Evolutionary conservation across 2,797 vertebrate species (phyloP).

Genomic region (Eulemur rubriventer): DNA sequence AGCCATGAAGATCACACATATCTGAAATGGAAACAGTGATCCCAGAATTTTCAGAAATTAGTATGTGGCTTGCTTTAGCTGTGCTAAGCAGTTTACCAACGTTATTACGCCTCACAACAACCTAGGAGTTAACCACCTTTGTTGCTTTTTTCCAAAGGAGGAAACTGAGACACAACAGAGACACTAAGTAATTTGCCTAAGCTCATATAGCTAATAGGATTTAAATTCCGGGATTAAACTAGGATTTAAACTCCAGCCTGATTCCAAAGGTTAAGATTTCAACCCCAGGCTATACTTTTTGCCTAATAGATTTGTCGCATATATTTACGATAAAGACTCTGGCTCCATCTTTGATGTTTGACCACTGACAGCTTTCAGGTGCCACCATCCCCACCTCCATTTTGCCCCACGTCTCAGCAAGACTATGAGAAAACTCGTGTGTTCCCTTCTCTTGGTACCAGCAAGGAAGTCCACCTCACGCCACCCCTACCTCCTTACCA

Average conservation of each 20-base stretch:
- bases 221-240: neutral
- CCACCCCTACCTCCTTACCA: neutral
- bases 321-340: neutral
- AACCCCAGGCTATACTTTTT: neutral
- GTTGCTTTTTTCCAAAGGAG: neutral
- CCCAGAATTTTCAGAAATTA: neutral
- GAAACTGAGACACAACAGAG: neutral
- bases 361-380: neutral
- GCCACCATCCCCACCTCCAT: neutral
- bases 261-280: neutral
- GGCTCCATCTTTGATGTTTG: neutral
- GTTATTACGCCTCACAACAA: neutral
- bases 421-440: neutral
- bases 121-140: neutral
- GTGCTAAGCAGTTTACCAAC: neutral
- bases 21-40: neutral
- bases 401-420: neutral
- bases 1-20: neutral
- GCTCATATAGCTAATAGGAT: neutral
- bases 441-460: neutral
- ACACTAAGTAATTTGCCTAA: neutral
- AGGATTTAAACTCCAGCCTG: neutral
- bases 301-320: neutral
- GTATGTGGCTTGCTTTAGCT: neutral
- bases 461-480: neutral